Conservation (phyloP, 2,888 invertebrate species). For the Scotopteryx bipunctaria region DNA sequence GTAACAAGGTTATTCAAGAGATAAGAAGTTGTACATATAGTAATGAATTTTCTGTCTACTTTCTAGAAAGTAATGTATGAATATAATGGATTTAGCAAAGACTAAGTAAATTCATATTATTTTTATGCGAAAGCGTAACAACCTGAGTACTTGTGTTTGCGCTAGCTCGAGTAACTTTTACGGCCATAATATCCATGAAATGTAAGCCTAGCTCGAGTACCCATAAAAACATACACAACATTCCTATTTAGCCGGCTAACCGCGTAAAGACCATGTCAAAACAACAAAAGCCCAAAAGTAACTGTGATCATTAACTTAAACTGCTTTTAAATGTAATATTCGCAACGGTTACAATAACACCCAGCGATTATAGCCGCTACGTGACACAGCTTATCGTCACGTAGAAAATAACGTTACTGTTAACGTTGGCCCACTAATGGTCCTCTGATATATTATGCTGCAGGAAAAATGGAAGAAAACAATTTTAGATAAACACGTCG, state of each 20-base stretch:
- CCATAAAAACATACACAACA: conserved; percentile 19
- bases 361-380: conserved; percentile 54
- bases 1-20: too few species aligned
- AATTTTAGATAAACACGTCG: conserved; percentile 10
- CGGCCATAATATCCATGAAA: conserved; percentile 13
- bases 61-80: too few species aligned
- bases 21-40: too few species aligned
- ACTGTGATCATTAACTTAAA: conserved; percentile 33
- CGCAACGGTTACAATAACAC: conserved; percentile 37
- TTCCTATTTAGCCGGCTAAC: conserved; percentile 20
- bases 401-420: conserved; percentile 57
- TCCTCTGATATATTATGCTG: conserved; percentile 35
- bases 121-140: too few species aligned
- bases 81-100: too few species aligned
- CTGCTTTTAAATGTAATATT: conserved; percentile 36
- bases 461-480: conserved; percentile 34
- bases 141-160: neutral
- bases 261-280: conserved; percentile 24
- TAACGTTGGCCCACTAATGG: conserved; percentile 52
- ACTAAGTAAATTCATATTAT: too few species aligned
- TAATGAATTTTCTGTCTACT: too few species aligned
- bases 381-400: conserved; percentile 56
- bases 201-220: conserved; percentile 19
- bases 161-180: conserved; percentile 7
- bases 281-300: conserved; percentile 31